Evolutionary conservation across 2,888 invertebrate genomes (phyloP), one percentile per base, ranked within the genome.

Genomic region (Esperia sulphurella): DNA sequence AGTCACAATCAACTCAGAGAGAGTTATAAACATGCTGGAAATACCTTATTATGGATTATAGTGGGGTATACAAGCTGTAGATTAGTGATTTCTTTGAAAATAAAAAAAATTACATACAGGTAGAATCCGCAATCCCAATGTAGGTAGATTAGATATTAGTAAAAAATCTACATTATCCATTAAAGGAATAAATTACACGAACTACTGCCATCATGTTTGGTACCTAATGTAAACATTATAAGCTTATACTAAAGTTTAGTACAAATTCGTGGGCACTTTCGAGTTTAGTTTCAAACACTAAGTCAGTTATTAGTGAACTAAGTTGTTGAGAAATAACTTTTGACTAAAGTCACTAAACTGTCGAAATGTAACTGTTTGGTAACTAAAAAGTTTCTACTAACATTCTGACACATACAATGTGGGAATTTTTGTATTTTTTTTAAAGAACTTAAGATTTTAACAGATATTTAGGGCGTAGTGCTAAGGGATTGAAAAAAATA

Each of bases 201-300:
- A 63, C 85, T 86, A 86, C 83, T 48, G n/a, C n/a, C n/a, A n/a
- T n/a, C n/a, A n/a, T n/a, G n/a, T 58, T 79, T 84, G 60, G n/a
- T n/a, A 63, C 13, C 54, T 58, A 58, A 76, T 76, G 73, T 77
- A 75, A 75, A 78, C 81, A 83, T 78, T 76, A 81, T 72, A 77
- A 74, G 67, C 79, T 82, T 83, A 83, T 49, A 53, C n/a, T n/a
- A n/a, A n/a, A n/a, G n/a, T n/a, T 50, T 59, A 68, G 73, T 75
- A 82, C 80, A 85, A 84, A 84, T 85, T 84, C 84, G 82, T 83
- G 83, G 83, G 83, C 80, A 83, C 79, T 82, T 79, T 71, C 59
- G 68, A 76, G 67, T 65, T 69, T 62, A 63, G 62, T 63, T 62
- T 55, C 58, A 66, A 55, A 61, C 60, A 67, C 61, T 62, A 54